These are phyloP conservation scores for Drosophila macrospina DNA, from an alignment of 2,888 invertebrate genomes.

Conservation along the genomic window DNA sequence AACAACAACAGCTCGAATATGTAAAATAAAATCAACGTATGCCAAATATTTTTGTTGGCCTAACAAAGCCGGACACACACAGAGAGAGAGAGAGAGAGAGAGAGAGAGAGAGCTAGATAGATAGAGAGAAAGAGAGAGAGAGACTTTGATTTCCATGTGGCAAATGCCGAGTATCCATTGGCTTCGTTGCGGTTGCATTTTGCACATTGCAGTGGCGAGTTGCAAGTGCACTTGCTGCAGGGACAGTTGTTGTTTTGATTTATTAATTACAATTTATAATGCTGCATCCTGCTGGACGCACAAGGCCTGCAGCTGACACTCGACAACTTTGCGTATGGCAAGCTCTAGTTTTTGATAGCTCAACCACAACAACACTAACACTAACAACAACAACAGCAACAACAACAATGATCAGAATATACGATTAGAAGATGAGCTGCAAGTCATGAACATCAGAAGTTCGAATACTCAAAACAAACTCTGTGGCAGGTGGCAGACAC, in stretches of 20 bases:
- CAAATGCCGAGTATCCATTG: constrained; percentile 20
- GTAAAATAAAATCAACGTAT: constrained; percentile 57
- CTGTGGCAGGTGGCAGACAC: constrained; percentile 29
- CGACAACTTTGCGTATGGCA: constrained; percentile 49
- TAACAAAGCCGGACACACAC: constrained; percentile 24
- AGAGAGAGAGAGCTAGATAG: background rate
- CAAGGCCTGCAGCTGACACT: constrained; percentile 56
- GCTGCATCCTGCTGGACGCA: constrained; percentile 41
- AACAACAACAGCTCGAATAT: constrained; percentile 40
- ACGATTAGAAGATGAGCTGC: constrained; percentile 45
- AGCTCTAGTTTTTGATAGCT: constrained; percentile 51
- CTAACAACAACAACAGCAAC: constrained; percentile 3
- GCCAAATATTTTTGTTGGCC: constrained; percentile 51
- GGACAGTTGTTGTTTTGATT: constrained; percentile 70
- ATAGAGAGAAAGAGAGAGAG: background rate
- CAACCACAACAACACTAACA: constrained; percentile 17
- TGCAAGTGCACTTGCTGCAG: constrained; percentile 36
- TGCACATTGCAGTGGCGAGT: constrained; percentile 19
- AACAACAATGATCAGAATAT: constrained; percentile 13
- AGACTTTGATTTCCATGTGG: constrained; percentile 17
- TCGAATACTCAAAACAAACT: background rate
- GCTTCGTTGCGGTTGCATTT: constrained; percentile 14
- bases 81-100: constrained; percentile 6
- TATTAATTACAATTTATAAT: constrained; percentile 77
- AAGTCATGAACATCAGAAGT: constrained; percentile 37